Conservation (phyloP, 2,888 invertebrate genomes). For the Prosopocoilus inquinatus region DNA sequence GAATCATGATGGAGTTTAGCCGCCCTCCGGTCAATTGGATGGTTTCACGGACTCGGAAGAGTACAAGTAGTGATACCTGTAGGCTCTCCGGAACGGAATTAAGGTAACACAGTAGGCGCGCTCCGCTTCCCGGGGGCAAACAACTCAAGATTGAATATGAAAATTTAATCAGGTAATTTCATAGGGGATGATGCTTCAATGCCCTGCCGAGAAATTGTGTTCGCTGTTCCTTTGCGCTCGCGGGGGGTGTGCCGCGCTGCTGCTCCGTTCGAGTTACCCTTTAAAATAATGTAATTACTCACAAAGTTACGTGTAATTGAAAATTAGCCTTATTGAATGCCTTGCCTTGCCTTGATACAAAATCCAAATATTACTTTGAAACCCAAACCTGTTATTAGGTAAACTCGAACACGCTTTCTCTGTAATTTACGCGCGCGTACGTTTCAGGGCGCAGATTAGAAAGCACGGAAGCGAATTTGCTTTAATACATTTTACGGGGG, state of each 20-base stretch:
- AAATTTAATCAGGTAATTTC: slow-evolving; percentile 74
- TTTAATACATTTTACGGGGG: too few relatives aligned
- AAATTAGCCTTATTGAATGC: slow-evolving; percentile 28
- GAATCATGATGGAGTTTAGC: slow-evolving; percentile 10
- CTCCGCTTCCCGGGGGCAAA: slow-evolving; percentile 58
- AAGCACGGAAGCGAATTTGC: too few relatives aligned
- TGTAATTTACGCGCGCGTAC: neutral
- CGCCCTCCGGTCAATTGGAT: slow-evolving; percentile 21
- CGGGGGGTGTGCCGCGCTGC: neutral
- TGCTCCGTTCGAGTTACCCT: slow-evolving; percentile 17
- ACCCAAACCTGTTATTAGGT: too few relatives aligned
- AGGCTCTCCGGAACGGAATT: slow-evolving; percentile 26
- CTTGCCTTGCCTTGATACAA: neutral
- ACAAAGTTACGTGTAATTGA: slow-evolving; percentile 31
- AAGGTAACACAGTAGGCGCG: slow-evolving; percentile 30
- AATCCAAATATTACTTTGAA: neutral
- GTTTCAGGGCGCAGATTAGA: neutral
- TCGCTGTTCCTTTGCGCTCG: slow-evolving; percentile 29
- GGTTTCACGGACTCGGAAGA: slow-evolving; percentile 15
- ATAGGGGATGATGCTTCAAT: slow-evolving; percentile 56
- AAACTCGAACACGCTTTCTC: neutral
- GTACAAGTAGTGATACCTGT: slow-evolving; percentile 24
- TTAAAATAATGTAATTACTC: slow-evolving; percentile 29
- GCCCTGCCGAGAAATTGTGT: slow-evolving; percentile 44
- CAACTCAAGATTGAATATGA: slow-evolving; percentile 77